Evolutionary conservation across 2,113 vertebrate species (phyloP), one percentile per base, ranked within the genome.

Genomic region (Callaeas wilsoni): DNA sequence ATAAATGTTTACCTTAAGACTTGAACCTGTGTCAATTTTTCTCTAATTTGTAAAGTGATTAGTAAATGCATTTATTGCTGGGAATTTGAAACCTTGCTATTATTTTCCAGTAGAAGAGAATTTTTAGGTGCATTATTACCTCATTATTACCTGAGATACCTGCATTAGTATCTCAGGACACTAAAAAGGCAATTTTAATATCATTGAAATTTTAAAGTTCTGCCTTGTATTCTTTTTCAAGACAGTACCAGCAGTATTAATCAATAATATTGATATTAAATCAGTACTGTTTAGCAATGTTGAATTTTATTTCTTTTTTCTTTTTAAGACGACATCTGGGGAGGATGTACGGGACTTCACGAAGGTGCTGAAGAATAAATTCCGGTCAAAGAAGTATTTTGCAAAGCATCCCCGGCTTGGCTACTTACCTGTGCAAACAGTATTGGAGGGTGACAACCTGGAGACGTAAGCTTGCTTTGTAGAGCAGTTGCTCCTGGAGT

Each of bases 331-430:
- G 26, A 99, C 99, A 32, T 99, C 99, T 29, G 99, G 99, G 8
- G 99, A 99, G 96, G 99, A 99, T 90, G 99, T 99, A 74, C 98
- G 99, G 13, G 99, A 99, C 97, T 99, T 99, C 97, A 99, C 99
- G 2, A 99, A 99, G 97, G 99, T 99, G 92, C 97, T 99, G 96
- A 99, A 99, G 97, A 99, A 99, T 96, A 99, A 99, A 94, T 99
- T 99, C 96, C 97, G 99, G 65, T 99, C 99, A 3, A 99, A 99
- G 98, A 99, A 99, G 93, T 99, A 99, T 97, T 99, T 99, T 44
- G 98, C 99, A 91, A 99, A 99, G 79, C 99, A 99, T 87, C 99
- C 99, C 9, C 98, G 99, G 9, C 98, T 99, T 62, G 99, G 99
- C 84, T 99, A 99, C 97, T 96, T 99, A 23, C 99, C 99, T 3